A percentile compares a stretch with the other conserved stretches of the same genome.
These are phyloP conservation scores for Cacatua alba DNA, from an alignment of 2,113 vertebrate species.

Conservation along the genomic window DNA sequence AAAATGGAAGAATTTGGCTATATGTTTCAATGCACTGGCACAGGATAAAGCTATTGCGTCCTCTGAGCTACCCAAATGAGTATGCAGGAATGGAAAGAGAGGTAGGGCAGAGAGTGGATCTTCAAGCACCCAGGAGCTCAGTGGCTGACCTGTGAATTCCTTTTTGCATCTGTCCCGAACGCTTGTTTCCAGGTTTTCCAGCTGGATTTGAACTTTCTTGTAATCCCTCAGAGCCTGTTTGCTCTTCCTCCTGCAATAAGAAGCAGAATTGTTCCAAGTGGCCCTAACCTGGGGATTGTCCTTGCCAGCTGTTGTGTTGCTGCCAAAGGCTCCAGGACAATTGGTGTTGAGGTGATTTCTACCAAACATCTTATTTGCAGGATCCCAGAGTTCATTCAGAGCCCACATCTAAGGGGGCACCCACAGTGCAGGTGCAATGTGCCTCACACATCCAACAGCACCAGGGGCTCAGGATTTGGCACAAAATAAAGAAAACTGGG, in stretches of 20 bases:
- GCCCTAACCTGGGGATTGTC: background rate
- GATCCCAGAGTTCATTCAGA: background rate
- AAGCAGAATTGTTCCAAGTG: background rate
- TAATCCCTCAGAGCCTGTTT: conserved; percentile 96
- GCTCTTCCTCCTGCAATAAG: conserved; percentile 89
- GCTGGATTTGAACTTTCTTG: conserved; percentile 98
- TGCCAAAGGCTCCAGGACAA: background rate
- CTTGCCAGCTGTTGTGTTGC: background rate
- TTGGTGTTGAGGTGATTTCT: background rate
- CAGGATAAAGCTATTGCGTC: background rate
- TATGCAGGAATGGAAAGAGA: background rate
- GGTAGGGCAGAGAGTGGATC: background rate
- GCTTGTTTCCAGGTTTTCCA: conserved; percentile 97
- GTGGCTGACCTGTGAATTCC: conserved; percentile 90
- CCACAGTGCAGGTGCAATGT: background rate
- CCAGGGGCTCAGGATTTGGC: background rate
- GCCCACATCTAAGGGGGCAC: background rate
- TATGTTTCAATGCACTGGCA: background rate
- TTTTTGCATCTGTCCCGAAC: conserved; percentile 98
- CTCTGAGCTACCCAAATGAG: background rate
- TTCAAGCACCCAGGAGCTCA: background rate
- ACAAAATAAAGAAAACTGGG: background rate
- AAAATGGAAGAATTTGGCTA: background rate
- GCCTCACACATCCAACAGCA: background rate
- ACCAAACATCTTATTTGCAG: background rate